Conservation (phyloP, 2,113 vertebrate species). For the Murina feae region DNA sequence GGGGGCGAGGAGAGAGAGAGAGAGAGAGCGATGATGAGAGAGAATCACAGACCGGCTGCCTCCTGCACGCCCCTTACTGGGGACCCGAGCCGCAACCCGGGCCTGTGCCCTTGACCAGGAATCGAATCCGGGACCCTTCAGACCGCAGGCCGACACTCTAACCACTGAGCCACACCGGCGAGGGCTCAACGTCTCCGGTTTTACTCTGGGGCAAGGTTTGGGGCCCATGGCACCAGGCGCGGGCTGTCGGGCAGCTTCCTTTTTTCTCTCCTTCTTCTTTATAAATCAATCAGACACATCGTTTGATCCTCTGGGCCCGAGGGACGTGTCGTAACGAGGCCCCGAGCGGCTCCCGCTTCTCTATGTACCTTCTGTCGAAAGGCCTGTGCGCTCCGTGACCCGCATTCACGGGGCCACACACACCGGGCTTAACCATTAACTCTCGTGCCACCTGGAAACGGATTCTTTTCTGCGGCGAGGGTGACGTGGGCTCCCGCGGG, state of each 20-base stretch:
- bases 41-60: too few species aligned
- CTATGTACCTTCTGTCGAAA: slow-evolving; percentile 84
- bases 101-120: too few species aligned
- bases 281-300: slow-evolving; percentile 82
- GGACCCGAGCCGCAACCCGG: too few species aligned
- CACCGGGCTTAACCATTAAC: slow-evolving; percentile 90
- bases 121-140: too few species aligned
- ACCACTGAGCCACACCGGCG: too few species aligned
- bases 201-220: neutral
- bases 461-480: slow-evolving; percentile 75
- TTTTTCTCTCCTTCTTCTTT: neutral
- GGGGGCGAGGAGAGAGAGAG: too few species aligned
- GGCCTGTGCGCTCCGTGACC: slow-evolving; percentile 83
- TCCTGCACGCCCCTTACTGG: too few species aligned
- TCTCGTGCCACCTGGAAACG: slow-evolving; percentile 78
- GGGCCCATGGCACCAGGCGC: slow-evolving; percentile 51
- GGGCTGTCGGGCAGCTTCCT: slow-evolving; percentile 62
- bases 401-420: slow-evolving; percentile 85
- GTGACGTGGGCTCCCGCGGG: slow-evolving; percentile 61
- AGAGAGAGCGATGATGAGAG: too few species aligned
- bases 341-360: slow-evolving; percentile 82
- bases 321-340: slow-evolving; percentile 83
- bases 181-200: neutral
- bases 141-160: too few species aligned
- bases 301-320: slow-evolving; percentile 86